Conservation (phyloP, 2,113 vertebrate genomes). For the Spheniscus mendiculus region DNA sequence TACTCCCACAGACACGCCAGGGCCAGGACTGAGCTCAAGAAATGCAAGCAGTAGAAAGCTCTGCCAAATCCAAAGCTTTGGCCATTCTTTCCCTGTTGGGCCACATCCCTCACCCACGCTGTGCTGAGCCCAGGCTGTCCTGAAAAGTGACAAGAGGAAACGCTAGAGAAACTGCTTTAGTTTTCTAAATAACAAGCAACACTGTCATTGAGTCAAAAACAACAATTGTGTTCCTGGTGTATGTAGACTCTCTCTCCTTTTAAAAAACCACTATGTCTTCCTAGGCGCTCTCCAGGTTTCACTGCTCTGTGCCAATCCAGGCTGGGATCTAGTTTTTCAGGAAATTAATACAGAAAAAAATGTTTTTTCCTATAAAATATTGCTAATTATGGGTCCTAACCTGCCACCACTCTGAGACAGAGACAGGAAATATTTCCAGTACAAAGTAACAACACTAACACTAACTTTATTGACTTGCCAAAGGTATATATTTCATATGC, state of each 20-base stretch:
- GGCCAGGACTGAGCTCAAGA: neutral
- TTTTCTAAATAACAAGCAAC: neutral
- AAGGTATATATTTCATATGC: neutral
- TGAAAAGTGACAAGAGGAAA: neutral
- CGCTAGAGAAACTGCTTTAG: neutral
- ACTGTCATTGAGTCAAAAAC: neutral
- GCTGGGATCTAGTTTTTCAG: neutral
- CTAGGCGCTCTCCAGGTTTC: neutral
- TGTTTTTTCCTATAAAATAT: neutral
- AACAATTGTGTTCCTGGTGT: neutral
- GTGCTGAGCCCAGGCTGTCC: neutral
- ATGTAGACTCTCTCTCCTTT: neutral
- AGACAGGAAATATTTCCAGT: neutral
- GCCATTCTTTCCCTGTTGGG: neutral
- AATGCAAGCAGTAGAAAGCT: neutral
- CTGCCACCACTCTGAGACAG: neutral
- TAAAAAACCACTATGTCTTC: neutral
- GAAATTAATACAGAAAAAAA: neutral
- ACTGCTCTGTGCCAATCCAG: neutral
- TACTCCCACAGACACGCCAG: neutral
- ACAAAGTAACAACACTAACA: neutral
- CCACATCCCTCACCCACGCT: neutral
- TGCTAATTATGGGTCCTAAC: neutral
- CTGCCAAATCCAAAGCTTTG: neutral
- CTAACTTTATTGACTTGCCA: neutral